phyloP scores from a whole-genome alignment of 2,888 invertebrate genomes.

The Dexiosoma caninum region DNA sequence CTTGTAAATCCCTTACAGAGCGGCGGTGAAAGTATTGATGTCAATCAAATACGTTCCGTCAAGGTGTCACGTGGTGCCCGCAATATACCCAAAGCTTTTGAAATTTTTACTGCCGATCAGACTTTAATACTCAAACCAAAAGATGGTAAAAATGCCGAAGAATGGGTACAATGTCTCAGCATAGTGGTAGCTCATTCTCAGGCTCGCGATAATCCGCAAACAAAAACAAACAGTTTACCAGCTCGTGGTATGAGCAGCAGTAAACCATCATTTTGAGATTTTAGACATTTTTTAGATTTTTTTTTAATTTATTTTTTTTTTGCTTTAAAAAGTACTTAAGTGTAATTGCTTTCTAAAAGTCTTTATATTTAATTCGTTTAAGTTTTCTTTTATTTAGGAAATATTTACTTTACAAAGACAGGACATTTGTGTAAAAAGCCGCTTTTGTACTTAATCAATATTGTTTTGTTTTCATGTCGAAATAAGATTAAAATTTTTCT shows the following conservation, averaged over 20 bases:
- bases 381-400: background rate
- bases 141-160: slow-evolving; percentile 95
- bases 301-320: slow-evolving; percentile 1
- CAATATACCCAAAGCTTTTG: slow-evolving; percentile 96
- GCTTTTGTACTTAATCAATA: slow-evolving; percentile 28
- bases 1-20: slow-evolving; percentile 80
- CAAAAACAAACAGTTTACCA: slow-evolving; percentile 78
- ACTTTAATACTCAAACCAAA: slow-evolving; percentile 95
- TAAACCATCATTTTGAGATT: slow-evolving; percentile 74
- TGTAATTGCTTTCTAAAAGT: slow-evolving; percentile 21
- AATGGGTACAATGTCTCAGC: slow-evolving; percentile 96
- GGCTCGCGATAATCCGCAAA: slow-evolving; percentile 77
- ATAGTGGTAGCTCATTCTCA: slow-evolving; percentile 90
- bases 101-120: slow-evolving; percentile 96
- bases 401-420: background rate
- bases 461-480: slow-evolving; percentile 24
- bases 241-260: slow-evolving; percentile 77
- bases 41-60: slow-evolving; percentile 96
- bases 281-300: slow-evolving; percentile 4
- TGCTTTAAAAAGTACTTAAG: background rate
- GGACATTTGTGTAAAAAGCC: background rate
- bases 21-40: slow-evolving; percentile 91
- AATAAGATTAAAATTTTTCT: slow-evolving; percentile 3
- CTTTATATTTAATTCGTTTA: background rate
- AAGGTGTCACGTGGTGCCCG: slow-evolving; percentile 93